phyloP scores from a whole-genome alignment of 92 coral and sea anemone genomes.

The Epizoanthus fatuus region DNA sequence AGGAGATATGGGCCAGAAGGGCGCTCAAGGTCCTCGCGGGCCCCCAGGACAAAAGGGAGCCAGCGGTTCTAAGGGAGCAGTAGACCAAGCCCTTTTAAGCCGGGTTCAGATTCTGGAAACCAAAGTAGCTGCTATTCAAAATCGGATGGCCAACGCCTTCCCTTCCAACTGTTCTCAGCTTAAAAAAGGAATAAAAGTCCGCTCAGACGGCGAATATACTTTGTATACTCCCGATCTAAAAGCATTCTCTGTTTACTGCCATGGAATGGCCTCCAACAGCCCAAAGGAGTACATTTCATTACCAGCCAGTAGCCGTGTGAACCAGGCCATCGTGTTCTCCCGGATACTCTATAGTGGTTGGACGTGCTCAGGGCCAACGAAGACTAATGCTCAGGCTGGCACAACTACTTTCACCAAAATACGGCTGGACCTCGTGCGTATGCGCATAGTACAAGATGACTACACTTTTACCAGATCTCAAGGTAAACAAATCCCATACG shows the following conservation, averaged over 20 bases:
- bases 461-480: constrained; percentile 23
- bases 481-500: constrained; percentile 27
- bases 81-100: too few species aligned
- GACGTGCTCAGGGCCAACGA: constrained; percentile 66
- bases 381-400: constrained; percentile 21
- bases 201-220: constrained; percentile 77
- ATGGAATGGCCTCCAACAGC: constrained; percentile 23
- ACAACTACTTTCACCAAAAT: constrained; percentile 37
- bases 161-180: too few species aligned
- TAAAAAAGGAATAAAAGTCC: too few species aligned
- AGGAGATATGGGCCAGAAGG: too few species aligned
- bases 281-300: constrained; percentile 46
- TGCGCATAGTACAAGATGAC: constrained; percentile 27
- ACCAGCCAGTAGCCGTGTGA: neutral
- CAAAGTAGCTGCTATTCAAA: too few species aligned
- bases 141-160: too few species aligned
- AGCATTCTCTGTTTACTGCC: constrained; percentile 26
- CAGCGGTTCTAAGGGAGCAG: too few species aligned
- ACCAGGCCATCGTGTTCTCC: constrained; percentile 41
- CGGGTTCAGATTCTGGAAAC: too few species aligned
- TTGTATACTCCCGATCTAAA: too few species aligned
- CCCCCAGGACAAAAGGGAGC: too few species aligned
- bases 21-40: too few species aligned
- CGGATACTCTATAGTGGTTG: constrained; percentile 60
- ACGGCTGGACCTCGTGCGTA: neutral